phyloP scores from a whole-genome alignment of 2,888 invertebrate genomes.

The Deilephila porcellus region DNA sequence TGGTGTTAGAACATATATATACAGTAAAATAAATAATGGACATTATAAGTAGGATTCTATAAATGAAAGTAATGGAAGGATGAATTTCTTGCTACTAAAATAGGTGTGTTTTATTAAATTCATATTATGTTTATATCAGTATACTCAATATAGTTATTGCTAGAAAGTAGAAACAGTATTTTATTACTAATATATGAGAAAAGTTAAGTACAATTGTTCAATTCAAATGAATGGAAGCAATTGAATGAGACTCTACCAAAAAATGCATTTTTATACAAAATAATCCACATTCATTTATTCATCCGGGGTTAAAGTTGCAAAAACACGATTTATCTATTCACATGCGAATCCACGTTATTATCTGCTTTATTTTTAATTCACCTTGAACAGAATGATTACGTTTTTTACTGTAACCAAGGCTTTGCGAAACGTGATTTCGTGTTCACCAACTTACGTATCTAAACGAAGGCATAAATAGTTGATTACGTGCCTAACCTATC shows the following conservation, averaged over 20 bases:
- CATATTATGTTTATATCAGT: no score
- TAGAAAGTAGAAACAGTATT: no score
- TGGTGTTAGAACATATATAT: not conserved
- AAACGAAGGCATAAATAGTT: slow-evolving; percentile 27
- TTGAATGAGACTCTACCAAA: not conserved
- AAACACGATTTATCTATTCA: not conserved
- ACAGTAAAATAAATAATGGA: not conserved
- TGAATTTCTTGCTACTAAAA: not conserved
- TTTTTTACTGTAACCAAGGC: not conserved
- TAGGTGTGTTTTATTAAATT: not conserved
- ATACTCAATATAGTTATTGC: no score
- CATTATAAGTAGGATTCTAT: not conserved
- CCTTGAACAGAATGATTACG: slow-evolving; percentile 6
- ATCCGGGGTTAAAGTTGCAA: slow-evolving; percentile 5
- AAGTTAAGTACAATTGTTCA: no score
- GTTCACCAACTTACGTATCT: not conserved
- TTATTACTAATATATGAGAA: no score
- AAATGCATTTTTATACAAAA: not conserved
- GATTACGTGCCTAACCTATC: slow-evolving; percentile 21
- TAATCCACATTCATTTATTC: not conserved
- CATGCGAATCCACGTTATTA: not conserved
- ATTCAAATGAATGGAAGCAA: no score
- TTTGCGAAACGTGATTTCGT: not conserved
- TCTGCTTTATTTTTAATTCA: not conserved
- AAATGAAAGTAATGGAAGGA: not conserved